Evolutionary conservation across 2,888 invertebrate species (phyloP).

Genomic region (Lamproptera curius): DNA sequence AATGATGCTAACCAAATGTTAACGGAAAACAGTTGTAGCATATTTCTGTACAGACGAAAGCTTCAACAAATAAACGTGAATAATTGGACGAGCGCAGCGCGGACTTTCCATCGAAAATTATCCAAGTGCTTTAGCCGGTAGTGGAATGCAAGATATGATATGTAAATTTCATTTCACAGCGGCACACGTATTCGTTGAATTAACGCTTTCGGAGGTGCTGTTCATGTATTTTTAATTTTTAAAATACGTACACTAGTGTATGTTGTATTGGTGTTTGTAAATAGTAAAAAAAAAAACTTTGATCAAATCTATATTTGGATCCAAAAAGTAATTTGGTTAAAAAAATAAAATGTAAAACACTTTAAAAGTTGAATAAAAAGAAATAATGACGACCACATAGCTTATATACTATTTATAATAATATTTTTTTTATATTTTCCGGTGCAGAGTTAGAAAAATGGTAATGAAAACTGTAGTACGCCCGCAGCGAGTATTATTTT

Average conservation of each 20-base stretch:
- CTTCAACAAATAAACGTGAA: constrained; percentile 22
- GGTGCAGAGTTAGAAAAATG: not conserved
- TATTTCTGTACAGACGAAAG: not conserved
- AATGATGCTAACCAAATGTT: constrained; percentile 16
- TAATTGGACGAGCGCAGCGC: constrained; percentile 25
- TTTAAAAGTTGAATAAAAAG: not conserved
- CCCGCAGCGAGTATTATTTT: constrained; percentile 35
- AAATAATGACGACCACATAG: too few relatives aligned
- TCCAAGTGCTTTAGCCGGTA: constrained; percentile 10
- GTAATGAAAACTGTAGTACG: constrained; percentile 8
- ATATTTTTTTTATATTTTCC: not conserved
- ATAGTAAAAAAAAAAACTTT: not conserved
- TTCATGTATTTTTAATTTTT: not conserved
- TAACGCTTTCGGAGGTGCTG: not conserved
- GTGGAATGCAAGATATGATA: constrained; percentile 12
- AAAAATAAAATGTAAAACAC: not conserved
- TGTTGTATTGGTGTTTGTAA: too few relatives aligned
- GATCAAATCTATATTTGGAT: not conserved
- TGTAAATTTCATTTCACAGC: constrained; percentile 9
- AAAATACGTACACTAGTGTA: too few relatives aligned
- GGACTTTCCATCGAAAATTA: constrained; percentile 6
- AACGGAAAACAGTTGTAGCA: not conserved
- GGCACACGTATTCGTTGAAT: not conserved
- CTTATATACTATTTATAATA: not conserved
- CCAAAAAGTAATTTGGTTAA: not conserved